Evolutionary conservation across 2,888 invertebrate genomes (phyloP), one percentile per base, ranked within the genome.

Genomic region (Abrostola tripartita): DNA sequence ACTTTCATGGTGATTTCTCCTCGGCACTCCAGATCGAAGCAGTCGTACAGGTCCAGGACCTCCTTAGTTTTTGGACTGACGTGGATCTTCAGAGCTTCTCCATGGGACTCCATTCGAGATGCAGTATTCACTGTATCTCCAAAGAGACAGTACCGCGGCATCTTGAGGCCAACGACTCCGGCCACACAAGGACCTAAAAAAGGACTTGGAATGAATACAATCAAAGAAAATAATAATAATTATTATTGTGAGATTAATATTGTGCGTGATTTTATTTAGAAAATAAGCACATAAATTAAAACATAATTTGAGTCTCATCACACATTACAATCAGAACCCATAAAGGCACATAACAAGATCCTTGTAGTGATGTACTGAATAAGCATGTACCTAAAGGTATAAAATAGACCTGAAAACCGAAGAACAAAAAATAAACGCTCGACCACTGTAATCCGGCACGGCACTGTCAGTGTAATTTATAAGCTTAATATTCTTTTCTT

Each of bases 1-100:
- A 98, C 98, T 96, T 99, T 99, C 96, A 99, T 97, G 76, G 97
- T 97, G 37, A 99, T 97, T 86, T 97, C 97, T 53, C 99, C 99
- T 75, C 99, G 95, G 72, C 97, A 96, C 68, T 97, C 97, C 42
- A 98, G 93, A 52, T 97, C 96, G 81, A 99, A 99, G 53, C 97
- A 97, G 61, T 97, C 97, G 83, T 98, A 98, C 9, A 96, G 95
- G 79, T 99, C 98, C 74, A 99, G 93, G 5, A 98, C 96, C 81
- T 96, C 96, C 87, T 98, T 98, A 0, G 99, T 99, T 69, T 96
- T 96, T 0, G 98, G 97, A 85, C 99, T 99, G 65, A 99, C 98
- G 90, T 99, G 99, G 77, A 99, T 99, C 90, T 96, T 97, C 36
- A 98, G 92, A 0, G 99, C 98, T 88, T 97, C 96, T 11, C 99